Evolutionary conservation across 2,888 invertebrate species (phyloP).

Genomic region (Sinelater perroti): DNA sequence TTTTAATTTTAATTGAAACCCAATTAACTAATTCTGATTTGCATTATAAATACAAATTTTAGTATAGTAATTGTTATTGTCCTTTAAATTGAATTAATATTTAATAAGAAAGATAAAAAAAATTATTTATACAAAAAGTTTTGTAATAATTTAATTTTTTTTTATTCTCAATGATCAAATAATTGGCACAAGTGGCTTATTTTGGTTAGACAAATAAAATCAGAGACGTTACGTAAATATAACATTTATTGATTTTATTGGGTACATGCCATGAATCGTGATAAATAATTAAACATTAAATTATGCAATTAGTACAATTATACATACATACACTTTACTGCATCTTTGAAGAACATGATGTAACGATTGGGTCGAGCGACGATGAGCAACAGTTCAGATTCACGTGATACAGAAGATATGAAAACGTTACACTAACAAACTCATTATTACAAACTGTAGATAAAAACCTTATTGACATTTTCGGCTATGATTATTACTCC

Average conservation of each 20-base stretch:
- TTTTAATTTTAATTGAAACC: no score
- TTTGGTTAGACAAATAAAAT: no score
- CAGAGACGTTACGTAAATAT: constrained; percentile 43
- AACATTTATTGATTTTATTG: constrained; percentile 47
- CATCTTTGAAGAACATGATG: constrained; percentile 25
- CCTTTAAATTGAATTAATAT: no score
- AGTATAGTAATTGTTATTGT: no score
- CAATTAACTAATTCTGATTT: no score
- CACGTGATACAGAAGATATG: constrained; percentile 37
- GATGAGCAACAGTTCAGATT: constrained; percentile 37
- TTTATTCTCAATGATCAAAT: no score
- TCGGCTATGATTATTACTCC: constrained; percentile 36
- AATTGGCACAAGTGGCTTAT: no score
- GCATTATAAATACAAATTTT: no score
- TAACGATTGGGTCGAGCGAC: constrained; percentile 28
- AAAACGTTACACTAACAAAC: constrained; percentile 31
- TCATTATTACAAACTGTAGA: constrained; percentile 41
- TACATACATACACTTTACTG: constrained; percentile 39
- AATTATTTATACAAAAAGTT: no score
- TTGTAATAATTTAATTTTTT: no score
- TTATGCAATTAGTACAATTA: constrained; percentile 42
- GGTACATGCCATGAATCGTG: constrained; percentile 41
- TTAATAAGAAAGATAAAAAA: constrained; percentile 13
- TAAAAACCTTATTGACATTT: constrained; percentile 44
- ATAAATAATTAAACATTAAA: constrained; percentile 43